Conservation (phyloP, 2,113 vertebrate genomes). For the Zootoca vivipara region DNA sequence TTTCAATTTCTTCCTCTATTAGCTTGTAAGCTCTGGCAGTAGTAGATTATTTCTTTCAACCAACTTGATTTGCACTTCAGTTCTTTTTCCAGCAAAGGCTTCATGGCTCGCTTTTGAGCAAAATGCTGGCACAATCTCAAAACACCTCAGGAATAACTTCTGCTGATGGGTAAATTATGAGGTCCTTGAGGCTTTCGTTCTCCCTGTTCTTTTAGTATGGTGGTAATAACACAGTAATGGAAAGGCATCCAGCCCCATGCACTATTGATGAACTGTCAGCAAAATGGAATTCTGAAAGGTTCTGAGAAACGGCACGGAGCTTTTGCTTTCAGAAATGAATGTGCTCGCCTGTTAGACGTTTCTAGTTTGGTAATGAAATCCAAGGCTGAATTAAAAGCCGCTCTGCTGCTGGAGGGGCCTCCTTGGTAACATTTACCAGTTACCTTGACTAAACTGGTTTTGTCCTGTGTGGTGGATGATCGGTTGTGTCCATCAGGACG, state of each 20-base stretch:
- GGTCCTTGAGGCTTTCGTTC: conserved; percentile 27
- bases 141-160: conserved; percentile 36
- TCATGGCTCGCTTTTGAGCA: conserved; percentile 12
- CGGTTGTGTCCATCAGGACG: too few relatives aligned
- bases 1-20: background rate
- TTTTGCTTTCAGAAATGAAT: conserved; percentile 11
- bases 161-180: conserved; percentile 33
- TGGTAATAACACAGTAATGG: conserved; percentile 36
- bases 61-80: background rate
- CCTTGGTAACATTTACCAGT: background rate
- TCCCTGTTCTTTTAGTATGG: background rate
- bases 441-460: background rate
- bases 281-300: conserved; percentile 37
- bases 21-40: too few relatives aligned
- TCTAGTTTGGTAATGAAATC: conserved; percentile 6
- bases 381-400: conserved; percentile 6
- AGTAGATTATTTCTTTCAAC: too few relatives aligned
- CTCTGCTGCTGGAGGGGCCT: background rate
- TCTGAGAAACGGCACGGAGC: conserved; percentile 20
- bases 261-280: conserved; percentile 55
- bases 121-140: conserved; percentile 21
- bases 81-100: background rate
- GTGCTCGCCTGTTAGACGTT: background rate
- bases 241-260: conserved; percentile 26
- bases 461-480: too few relatives aligned